Conservation (phyloP, 1,140 invertebrate species). For the Bombus fervidus region DNA sequence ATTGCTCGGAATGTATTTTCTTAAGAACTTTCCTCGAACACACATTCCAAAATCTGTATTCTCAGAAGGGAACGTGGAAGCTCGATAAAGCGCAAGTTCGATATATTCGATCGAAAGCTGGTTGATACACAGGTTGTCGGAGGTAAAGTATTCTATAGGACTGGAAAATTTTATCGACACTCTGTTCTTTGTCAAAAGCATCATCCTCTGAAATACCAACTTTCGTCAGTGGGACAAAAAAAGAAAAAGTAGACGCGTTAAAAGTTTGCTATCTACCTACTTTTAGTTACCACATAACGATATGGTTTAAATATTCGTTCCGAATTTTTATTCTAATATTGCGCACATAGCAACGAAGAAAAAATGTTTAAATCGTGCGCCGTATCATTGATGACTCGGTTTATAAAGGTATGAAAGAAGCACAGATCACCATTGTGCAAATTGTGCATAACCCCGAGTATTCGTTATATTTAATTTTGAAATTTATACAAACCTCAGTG, state of each 20-base stretch:
- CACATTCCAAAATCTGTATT: constrained; percentile 64
- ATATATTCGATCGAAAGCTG: background rate
- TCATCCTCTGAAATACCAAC: background rate
- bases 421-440: no score
- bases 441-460: no score
- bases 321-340: background rate
- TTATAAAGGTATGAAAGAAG: no score
- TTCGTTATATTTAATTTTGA: no score
- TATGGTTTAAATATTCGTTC: background rate
- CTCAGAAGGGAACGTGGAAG: constrained; percentile 48
- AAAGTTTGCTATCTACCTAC: background rate
- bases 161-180: background rate
- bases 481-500: no score
- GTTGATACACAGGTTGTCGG: background rate
- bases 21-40: constrained; percentile 64
- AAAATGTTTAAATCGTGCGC: no score
- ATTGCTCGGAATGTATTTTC: constrained; percentile 69
- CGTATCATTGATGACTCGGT: no score
- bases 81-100: constrained; percentile 43
- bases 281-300: background rate
- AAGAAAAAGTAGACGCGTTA: background rate
- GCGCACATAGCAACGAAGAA: no score
- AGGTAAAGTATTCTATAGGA: constrained; percentile 46
- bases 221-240: no score
- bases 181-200: background rate